A percentile compares a stretch with the other conserved stretches of the same genome.
Conservation (phyloP, 2,797 vertebrate genomes). For the Rhinophrynus dorsalis region DNA sequence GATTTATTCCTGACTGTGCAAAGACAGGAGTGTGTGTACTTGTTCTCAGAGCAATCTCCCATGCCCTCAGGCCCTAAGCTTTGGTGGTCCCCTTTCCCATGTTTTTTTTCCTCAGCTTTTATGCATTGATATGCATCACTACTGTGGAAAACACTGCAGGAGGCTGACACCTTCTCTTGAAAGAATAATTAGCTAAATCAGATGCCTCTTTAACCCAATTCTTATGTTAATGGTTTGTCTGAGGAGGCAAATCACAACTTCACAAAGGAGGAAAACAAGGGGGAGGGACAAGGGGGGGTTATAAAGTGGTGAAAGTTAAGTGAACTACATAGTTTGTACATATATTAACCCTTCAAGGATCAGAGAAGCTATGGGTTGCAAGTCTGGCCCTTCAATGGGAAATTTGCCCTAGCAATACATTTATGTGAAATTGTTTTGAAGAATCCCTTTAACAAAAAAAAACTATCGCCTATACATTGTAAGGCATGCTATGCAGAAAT, state of each 20-base stretch:
- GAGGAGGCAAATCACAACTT: not conserved
- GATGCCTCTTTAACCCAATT: slow-evolving; percentile 11
- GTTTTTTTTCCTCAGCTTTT: not conserved
- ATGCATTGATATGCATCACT: slow-evolving; percentile 1
- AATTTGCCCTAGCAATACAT: too few species aligned
- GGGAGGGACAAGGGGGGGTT: too few species aligned
- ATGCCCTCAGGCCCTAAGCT: not conserved
- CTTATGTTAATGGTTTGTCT: slow-evolving; percentile 17
- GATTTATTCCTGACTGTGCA: not conserved
- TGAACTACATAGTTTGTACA: too few species aligned
- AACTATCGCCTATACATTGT: too few species aligned
- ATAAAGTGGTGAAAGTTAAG: too few species aligned
- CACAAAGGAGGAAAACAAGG: too few species aligned
- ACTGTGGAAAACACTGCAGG: slow-evolving; percentile 11
- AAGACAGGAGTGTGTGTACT: not conserved
- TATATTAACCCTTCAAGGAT: too few species aligned
- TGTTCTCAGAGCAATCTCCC: not conserved
- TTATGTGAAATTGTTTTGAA: too few species aligned
- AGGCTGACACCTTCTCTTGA: slow-evolving; percentile 4
- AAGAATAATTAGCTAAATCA: slow-evolving; percentile 21
- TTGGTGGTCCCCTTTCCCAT: slow-evolving; percentile 1
- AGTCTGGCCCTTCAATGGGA: too few species aligned
- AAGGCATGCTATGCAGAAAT: too few species aligned
- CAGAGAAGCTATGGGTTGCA: too few species aligned
- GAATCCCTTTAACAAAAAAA: too few species aligned